Base-by-base conservation (phyloP, 2,888 invertebrate genomes). In the Apocheima hispidaria region DNA sequence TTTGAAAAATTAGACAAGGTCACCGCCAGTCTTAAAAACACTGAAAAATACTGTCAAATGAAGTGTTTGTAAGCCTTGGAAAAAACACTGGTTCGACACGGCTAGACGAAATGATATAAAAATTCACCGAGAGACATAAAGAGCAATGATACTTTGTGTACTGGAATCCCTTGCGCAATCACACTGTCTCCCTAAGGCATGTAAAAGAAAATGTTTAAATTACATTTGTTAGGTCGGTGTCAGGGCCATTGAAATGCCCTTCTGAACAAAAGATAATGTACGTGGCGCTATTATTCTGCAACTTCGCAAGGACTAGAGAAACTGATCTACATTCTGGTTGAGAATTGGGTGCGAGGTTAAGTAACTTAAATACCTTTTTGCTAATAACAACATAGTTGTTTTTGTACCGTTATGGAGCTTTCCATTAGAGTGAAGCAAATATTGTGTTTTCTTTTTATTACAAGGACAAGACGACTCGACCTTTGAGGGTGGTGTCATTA, bases 301-400 rank as follows among this genome's bases (percentile, higher is more conserved):
- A 61, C 57, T 68, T 52, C 20, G 54, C 43, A 56, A 63, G 59
- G 61, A 56, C 59, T 41, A 55, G 61, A 66, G 73, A 74, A 78
- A 78, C 66, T 56, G 54, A 69, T 69, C 64, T 70, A 69, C 36
- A 60, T 38, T 51, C 20, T 44, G 53, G 58, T 23, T 30, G 69
- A 79, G 75, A 72, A 81, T 78, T 71, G 66, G 70, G 79, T 69
- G 74, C 85, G 74, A 83, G 84, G 84, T 74, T 65, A 59, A 9
- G 33, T 73, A 60, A 41, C 59, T 48, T 63, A 60, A 63, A 65
- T 58, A 48, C 43, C 58, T 60, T 62, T 58, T 61, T 57, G 35
- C 36, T 38, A 60, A 57, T 36, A 61, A 57, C 51, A 59, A 57
- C 16, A 44, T 49, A 40, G 33, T 43, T 58, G 46, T 63, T 55